Evolutionary conservation across 1,140 invertebrate species (phyloP).

Genomic region (Drosophila quadrilineata): DNA sequence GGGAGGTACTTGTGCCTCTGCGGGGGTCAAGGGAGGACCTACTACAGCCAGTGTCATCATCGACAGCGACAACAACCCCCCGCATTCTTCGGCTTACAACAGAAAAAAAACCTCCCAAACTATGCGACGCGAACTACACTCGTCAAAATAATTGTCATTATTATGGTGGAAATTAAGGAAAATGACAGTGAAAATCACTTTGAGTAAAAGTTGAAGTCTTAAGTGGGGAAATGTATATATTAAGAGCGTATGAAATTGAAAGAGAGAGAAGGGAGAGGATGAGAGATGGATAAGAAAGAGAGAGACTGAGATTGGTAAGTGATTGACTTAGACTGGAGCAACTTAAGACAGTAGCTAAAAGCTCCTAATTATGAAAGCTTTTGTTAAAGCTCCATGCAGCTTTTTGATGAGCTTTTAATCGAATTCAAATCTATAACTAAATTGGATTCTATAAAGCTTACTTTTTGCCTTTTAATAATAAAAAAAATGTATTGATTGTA

Average conservation of each 20-base stretch:
- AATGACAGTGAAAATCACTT: neutral
- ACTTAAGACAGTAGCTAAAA: too few relatives aligned
- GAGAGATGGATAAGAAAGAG: neutral
- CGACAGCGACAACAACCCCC: conserved; percentile 10
- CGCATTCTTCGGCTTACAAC: conserved; percentile 18
- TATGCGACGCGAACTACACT: conserved; percentile 26
- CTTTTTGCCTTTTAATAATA: too few relatives aligned
- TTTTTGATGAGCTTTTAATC: too few relatives aligned
- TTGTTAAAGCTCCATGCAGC: too few relatives aligned
- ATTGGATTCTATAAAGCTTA: too few relatives aligned
- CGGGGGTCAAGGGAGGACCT: neutral
- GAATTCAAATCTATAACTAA: too few relatives aligned
- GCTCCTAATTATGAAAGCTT: neutral
- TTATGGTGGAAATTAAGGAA: neutral
- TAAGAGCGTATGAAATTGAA: too few relatives aligned
- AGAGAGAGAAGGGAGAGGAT: too few relatives aligned
- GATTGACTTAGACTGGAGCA: too few relatives aligned
- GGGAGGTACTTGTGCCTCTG: neutral
- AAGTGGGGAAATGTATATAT: neutral
- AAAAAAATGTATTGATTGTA: too few relatives aligned
- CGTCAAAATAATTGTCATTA: conserved; percentile 30
- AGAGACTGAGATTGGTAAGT: too few relatives aligned
- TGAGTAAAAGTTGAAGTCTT: too few relatives aligned
- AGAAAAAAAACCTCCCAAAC: conserved; percentile 7
- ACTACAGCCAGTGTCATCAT: conserved; percentile 42